Base-by-base conservation (phyloP, 2,797 vertebrate species). In the Spea hammondii region DNA sequence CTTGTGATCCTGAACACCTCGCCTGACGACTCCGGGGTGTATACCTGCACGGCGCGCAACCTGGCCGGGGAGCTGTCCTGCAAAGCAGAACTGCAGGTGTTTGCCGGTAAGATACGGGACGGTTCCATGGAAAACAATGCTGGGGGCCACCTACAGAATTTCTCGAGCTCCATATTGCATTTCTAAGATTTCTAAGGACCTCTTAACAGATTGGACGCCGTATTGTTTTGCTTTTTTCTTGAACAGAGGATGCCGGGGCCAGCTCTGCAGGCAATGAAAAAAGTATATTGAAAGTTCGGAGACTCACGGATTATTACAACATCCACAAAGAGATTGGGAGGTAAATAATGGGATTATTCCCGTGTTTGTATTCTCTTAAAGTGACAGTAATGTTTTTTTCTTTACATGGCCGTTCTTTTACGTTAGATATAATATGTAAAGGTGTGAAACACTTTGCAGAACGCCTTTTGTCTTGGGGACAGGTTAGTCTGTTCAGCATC, bases 291-390 rank as follows among this genome's bases (percentile, higher is more conserved):
- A 94, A 92, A 84, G 91, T 95, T 81, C 93, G 93, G n/a, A 89
- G 94, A 69, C 87, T 99, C 80, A 95, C 94, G 0, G 97, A 99
- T 84, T 94, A 94, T 82, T 99, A 98, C 0, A 95, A 98, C 8
- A 88, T 98, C 79, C 94, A 96, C 0, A 96, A 99, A 78, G 98
- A 99, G 90, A 96, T 98, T 0, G 93, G 95, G 86, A 95, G 98
- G 97, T 96, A 88, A 62, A 66, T 48, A 57, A 13, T 57, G 55
- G 0, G 7, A 32, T 32, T 32, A 32, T 32, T 2, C 32, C 32
- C 32, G 1, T 17, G 17, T 17, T 17, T 17, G 17, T 17, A 17
- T 17, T 17, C 17, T 17, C 17, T 17, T 17, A 17, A 17, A 17
- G 17, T 32, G 32, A 32, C 32, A 32, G 32, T 32, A 32, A 32